phyloP scores from a whole-genome alignment of 1,140 invertebrate species.

The Battus philenor region DNA sequence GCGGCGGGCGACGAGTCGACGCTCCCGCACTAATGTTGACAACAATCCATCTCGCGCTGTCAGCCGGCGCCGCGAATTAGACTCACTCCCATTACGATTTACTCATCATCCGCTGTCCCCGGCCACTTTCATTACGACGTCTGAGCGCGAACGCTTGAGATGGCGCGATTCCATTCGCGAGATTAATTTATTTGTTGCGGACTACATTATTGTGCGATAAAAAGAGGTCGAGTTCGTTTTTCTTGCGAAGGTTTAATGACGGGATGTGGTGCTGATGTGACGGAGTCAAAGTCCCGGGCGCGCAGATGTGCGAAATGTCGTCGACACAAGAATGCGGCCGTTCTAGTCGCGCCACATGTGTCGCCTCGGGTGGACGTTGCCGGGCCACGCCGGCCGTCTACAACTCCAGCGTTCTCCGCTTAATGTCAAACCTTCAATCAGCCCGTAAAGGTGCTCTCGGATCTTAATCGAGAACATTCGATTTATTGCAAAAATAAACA shows the following conservation, averaged over 20 bases:
- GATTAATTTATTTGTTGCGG: conserved; percentile 58
- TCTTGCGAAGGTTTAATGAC: conserved; percentile 60
- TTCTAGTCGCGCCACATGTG: conserved; percentile 43
- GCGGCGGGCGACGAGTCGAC: conserved; percentile 58
- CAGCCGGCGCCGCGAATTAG: conserved; percentile 65
- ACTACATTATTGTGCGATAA: conserved; percentile 55
- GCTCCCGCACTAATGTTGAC: conserved; percentile 70
- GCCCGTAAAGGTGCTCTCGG: background rate
- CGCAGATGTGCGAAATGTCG: conserved; percentile 61
- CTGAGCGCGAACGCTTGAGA: no score
- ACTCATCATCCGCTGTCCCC: conserved; percentile 37
- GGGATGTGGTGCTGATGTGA: conserved; percentile 60
- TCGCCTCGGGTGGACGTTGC: conserved; percentile 29
- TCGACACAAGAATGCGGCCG: conserved; percentile 39
- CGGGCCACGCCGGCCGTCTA: background rate
- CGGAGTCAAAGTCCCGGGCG: conserved; percentile 36
- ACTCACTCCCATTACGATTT: conserved; percentile 71
- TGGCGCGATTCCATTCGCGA: conserved; percentile 51
- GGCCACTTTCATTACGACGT: no score
- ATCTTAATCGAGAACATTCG: no score
- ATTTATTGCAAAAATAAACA: background rate
- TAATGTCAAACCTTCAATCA: background rate
- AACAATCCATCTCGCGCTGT: conserved; percentile 70
- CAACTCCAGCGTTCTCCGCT: background rate
- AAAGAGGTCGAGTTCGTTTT: conserved; percentile 38